Base-by-base conservation (phyloP, 2,888 invertebrate genomes). In the Torymus tubicola region DNA sequence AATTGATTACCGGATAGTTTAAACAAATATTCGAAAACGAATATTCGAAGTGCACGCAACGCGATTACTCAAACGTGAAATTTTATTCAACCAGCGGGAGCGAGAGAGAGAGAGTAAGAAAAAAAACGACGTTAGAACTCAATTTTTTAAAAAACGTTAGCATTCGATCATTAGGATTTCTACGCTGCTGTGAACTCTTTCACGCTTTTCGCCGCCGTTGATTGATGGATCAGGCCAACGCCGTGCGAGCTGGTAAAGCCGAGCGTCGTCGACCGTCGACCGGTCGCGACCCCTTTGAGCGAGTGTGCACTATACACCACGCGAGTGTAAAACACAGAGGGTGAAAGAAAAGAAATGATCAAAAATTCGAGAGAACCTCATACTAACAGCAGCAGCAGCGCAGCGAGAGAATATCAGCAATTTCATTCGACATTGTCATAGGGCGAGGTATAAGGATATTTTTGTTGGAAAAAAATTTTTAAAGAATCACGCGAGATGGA, bases 101-200 rank as follows among this genome's bases (percentile, higher is more conserved):
- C 31, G 31, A 31, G 24, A 24, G 2, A 24, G 24, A 24, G 24
- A 24, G 24, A 50, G 21, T n/a, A n/a, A n/a, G 55, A 57, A 55
- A 75, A 58, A 81, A 74, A 81, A 42, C 64, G 14, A 64, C 74
- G 78, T 70, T 73, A 12, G 64, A 18, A 18, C 31, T 31, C 31
- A 31, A 31, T 50, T 81, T 75, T 74, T 18, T 53, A 79, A 76
- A 75, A 78, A 79, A 72, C 79, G 79, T 79, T 88, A 87, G 84
- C 86, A 85, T 84, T 89, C 89, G 87, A 89, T 89, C 90, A 90
- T 90, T 90, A 89, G 86, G 85, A 89, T 88, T 89, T 90, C 88
- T 88, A 89, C 88, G 89, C 86, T 87, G 84, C 85, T 85, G 84
- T 85, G 86, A 85, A 90, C 89, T 89, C 89, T 89, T 90, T 88